phyloP scores from a whole-genome alignment of 2,113 vertebrate species.

The Siphamia tubifer region DNA sequence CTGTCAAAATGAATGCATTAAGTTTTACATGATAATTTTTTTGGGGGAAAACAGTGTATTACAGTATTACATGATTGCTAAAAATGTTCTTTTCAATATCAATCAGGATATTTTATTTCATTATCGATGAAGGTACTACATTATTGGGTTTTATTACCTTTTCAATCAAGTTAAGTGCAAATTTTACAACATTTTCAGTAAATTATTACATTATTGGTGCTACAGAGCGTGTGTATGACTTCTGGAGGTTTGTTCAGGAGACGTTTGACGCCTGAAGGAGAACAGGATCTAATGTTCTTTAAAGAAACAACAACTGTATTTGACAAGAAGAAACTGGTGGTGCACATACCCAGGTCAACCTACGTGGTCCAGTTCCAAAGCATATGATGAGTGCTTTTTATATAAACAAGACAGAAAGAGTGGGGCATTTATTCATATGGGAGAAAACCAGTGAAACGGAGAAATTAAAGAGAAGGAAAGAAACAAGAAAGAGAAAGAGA shows the following conservation, averaged over 20 bases:
- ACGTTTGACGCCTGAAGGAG: conserved; percentile 63
- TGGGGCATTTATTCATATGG: conserved; percentile 81
- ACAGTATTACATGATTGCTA: too few relatives aligned
- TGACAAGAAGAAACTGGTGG: conserved; percentile 79
- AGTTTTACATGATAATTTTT: too few relatives aligned
- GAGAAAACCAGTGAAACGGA: conserved; percentile 71
- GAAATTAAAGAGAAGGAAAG: conserved; percentile 38
- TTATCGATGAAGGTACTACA: too few relatives aligned
- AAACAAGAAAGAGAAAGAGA: conserved; percentile 62
- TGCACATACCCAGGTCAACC: conserved; percentile 84
- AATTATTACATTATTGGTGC: too few relatives aligned
- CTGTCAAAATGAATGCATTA: too few relatives aligned
- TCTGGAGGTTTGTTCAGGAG: conserved; percentile 56
- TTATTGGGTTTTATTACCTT: too few relatives aligned
- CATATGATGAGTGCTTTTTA: conserved; percentile 86
- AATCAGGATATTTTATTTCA: too few relatives aligned
- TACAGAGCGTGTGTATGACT: conserved; percentile 52
- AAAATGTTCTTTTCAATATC: too few relatives aligned
- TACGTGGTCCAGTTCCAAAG: conserved; percentile 85
- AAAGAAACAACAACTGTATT: conserved; percentile 78
- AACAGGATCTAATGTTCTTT: conserved; percentile 72
- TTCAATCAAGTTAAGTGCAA: too few relatives aligned
- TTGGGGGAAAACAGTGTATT: too few relatives aligned
- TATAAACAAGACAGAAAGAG: conserved; percentile 83
- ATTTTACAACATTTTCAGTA: too few relatives aligned